phyloP scores from a whole-genome alignment of 2,113 vertebrate species.

The Coregonus clupeaformis region DNA sequence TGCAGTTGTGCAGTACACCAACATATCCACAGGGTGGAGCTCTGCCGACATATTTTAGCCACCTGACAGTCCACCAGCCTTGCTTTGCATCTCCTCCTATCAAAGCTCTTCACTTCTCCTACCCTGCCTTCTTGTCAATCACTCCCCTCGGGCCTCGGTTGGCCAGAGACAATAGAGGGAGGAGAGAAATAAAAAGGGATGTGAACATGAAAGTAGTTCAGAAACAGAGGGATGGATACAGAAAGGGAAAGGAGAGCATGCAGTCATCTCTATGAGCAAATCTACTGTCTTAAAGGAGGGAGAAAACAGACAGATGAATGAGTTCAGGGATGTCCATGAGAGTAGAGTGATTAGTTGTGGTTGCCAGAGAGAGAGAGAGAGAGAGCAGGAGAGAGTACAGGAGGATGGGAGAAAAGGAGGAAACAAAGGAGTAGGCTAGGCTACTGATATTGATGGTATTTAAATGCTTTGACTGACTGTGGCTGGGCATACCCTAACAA shows the following conservation, averaged over 20 bases:
- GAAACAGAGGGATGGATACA: constrained; percentile 45
- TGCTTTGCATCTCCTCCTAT: constrained; percentile 62
- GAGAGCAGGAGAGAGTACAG: neutral
- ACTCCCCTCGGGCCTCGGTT: constrained; percentile 63
- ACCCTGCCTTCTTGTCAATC: constrained; percentile 66
- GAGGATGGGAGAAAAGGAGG: neutral
- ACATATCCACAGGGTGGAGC: constrained; percentile 44
- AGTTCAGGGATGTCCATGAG: constrained; percentile 72
- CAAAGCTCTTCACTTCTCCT: constrained; percentile 34
- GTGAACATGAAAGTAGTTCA: constrained; percentile 43
- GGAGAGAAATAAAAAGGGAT: constrained; percentile 33
- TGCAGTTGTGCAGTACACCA: constrained; percentile 9
- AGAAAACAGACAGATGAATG: constrained; percentile 62
- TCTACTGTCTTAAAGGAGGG: constrained; percentile 52
- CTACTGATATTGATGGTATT: constrained; percentile 34
- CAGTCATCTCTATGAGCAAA: constrained; percentile 64
- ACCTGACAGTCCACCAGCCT: constrained; percentile 4
- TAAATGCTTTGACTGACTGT: constrained; percentile 17
- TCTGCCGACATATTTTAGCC: constrained; percentile 27
- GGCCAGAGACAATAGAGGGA: constrained; percentile 64
- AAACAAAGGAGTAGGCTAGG: constrained; percentile 26
- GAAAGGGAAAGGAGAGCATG: constrained; percentile 34
- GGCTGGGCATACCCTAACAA: neutral
- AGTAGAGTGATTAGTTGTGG: constrained; percentile 44
- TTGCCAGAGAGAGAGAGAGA: neutral